Evolutionary conservation across 2,797 vertebrate species (phyloP).

Genomic region (Cossypha niveicapilla): DNA sequence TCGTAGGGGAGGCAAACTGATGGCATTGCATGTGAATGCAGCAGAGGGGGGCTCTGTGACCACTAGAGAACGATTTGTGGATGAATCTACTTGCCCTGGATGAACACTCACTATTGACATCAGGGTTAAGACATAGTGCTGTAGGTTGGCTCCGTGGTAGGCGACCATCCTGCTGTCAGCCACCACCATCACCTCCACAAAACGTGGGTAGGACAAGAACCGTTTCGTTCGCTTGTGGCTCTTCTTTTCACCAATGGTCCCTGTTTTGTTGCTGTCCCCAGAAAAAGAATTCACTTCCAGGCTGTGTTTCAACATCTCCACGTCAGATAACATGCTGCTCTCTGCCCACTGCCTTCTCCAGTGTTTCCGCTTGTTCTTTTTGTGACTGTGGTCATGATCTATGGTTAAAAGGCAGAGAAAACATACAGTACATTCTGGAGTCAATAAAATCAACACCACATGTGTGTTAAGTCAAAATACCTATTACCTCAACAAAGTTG

Average conservation of each 20-base stretch:
- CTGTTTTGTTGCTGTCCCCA: conserved; percentile 69
- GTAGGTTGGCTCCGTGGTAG: conserved; percentile 92
- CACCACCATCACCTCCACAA: conserved; percentile 98
- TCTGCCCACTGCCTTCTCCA: conserved; percentile 65
- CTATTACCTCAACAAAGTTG: not conserved
- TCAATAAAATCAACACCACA: not conserved
- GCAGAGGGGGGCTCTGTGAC: not conserved
- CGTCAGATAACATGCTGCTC: conserved; percentile 74
- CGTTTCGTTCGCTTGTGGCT: conserved; percentile 90
- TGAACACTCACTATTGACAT: conserved; percentile 97
- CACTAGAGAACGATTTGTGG: fast-evolving
- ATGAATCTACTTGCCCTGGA: not conserved
- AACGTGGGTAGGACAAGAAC: conserved; percentile 96
- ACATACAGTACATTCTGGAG: not conserved
- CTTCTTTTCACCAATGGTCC: conserved; percentile 75
- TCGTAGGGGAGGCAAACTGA: not conserved
- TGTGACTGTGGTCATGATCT: conserved; percentile 83
- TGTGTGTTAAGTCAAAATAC: not conserved
- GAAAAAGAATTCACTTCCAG: conserved; percentile 72
- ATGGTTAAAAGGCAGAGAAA: conserved; percentile 16
- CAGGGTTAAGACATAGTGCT: conserved; percentile 95
- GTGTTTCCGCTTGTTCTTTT: conserved; percentile 75
- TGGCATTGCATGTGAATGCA: fast-evolving
- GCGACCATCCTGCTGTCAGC: conserved; percentile 97
- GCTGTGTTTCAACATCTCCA: conserved; percentile 77